Conservation (phyloP, 2,113 vertebrate genomes). For the Paradisaea rubra region DNA sequence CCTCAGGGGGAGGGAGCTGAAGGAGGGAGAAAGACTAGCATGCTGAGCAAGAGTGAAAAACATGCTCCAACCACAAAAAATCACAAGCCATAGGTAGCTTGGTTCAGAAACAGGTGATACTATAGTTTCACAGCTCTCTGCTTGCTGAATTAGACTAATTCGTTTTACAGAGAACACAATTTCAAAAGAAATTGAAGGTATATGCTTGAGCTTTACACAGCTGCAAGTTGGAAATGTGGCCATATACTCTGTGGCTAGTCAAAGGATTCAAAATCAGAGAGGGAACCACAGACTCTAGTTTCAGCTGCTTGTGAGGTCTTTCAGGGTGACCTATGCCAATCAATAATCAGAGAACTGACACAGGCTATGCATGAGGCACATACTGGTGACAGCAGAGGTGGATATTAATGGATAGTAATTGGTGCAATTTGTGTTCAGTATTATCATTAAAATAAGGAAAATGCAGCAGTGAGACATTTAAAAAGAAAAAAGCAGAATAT, state of each 20-base stretch:
- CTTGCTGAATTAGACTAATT: neutral
- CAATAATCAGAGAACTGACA: neutral
- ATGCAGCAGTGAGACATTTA: neutral
- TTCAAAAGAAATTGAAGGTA: neutral
- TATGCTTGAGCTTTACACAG: neutral
- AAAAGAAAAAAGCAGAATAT: neutral
- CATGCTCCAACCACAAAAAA: neutral
- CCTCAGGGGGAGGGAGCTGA: neutral
- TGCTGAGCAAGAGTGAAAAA: neutral
- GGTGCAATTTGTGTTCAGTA: neutral
- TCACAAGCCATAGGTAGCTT: neutral
- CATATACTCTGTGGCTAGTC: neutral
- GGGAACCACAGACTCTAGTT: neutral
- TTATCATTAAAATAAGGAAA: neutral
- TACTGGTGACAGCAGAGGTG: neutral
- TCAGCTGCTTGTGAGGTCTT: neutral
- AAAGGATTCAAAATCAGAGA: neutral
- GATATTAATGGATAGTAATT: neutral
- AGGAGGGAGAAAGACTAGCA: neutral
- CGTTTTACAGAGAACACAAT: neutral
- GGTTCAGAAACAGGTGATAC: neutral
- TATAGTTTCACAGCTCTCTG: neutral
- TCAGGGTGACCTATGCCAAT: neutral
- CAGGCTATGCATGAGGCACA: neutral
- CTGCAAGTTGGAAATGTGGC: neutral